Conservation (phyloP, 2,113 vertebrate genomes). For the Zosterops japonicus region DNA sequence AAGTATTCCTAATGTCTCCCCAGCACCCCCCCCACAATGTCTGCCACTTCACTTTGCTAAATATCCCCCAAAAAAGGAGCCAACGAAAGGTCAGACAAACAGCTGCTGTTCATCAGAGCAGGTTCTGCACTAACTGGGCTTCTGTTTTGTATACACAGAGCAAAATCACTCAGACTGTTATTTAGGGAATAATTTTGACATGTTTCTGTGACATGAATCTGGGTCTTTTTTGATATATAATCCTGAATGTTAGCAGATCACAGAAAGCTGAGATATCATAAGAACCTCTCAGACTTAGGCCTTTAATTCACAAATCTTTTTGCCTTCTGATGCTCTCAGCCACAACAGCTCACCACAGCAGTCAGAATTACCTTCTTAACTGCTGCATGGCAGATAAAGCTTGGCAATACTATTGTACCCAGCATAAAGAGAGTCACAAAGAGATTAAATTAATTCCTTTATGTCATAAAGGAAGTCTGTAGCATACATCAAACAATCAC, state of each 20-base stretch:
- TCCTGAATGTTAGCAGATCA: not conserved
- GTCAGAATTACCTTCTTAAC: slow-evolving; percentile 27
- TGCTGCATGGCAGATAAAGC: slow-evolving; percentile 14
- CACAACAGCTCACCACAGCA: slow-evolving; percentile 6
- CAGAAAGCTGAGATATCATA: not conserved
- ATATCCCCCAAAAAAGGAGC: not conserved
- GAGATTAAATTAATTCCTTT: slow-evolving; percentile 45
- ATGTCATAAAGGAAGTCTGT: not conserved
- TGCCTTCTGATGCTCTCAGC: slow-evolving; percentile 7
- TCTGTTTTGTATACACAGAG: not conserved
- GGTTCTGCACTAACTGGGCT: not conserved
- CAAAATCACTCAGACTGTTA: not conserved
- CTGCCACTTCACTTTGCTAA: not conserved
- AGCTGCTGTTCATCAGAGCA: not conserved
- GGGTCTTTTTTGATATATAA: slow-evolving; percentile 1
- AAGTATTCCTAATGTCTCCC: not conserved
- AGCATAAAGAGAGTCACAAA: slow-evolving; percentile 17
- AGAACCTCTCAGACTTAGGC: slow-evolving; percentile 1
- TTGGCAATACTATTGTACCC: slow-evolving; percentile 21
- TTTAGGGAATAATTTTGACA: not conserved
- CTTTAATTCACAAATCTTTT: slow-evolving; percentile 18
- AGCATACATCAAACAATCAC: not conserved
- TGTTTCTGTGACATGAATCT: not conserved
- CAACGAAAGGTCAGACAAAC: not conserved
- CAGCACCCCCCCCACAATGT: not conserved